Conservation (phyloP, 2,888 invertebrate genomes). For the Neria commutata region DNA sequence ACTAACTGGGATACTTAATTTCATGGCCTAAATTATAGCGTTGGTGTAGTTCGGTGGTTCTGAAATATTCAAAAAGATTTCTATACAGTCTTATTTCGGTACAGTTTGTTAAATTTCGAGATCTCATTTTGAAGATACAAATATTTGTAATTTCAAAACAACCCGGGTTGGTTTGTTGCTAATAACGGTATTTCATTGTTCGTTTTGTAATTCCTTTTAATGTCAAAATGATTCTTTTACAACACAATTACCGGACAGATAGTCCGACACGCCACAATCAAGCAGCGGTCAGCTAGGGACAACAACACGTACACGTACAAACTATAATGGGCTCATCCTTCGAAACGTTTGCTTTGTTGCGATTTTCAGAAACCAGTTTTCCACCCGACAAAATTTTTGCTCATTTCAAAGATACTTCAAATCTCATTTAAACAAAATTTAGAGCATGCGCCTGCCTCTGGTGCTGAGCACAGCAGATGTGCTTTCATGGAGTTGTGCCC, state of each 20-base stretch:
- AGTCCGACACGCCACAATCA: background rate
- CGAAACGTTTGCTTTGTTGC: slow-evolving; percentile 18
- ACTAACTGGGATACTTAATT: too few relatives aligned
- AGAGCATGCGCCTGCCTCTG: slow-evolving; percentile 6
- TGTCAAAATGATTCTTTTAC: slow-evolving; percentile 48
- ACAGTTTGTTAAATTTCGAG: too few relatives aligned
- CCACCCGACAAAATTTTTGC: background rate
- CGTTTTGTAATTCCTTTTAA: slow-evolving; percentile 31
- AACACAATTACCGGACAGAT: slow-evolving; percentile 30
- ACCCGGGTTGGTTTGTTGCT: background rate
- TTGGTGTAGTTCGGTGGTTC: too few relatives aligned
- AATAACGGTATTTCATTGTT: background rate
- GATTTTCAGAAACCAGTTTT: background rate
- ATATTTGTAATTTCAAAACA: too few relatives aligned
- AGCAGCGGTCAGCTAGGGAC: background rate
- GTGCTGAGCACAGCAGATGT: background rate
- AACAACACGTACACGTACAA: background rate
- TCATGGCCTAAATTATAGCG: too few relatives aligned
- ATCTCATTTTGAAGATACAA: too few relatives aligned
- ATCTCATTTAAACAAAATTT: slow-evolving; percentile 13
- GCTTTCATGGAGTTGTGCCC: too few relatives aligned
- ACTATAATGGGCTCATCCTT: slow-evolving; percentile 10
- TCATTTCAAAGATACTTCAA: background rate
- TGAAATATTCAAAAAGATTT: too few relatives aligned
- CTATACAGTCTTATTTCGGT: too few relatives aligned